Conservation (phyloP, 2,888 invertebrate genomes). For the Rhagium mordax region DNA sequence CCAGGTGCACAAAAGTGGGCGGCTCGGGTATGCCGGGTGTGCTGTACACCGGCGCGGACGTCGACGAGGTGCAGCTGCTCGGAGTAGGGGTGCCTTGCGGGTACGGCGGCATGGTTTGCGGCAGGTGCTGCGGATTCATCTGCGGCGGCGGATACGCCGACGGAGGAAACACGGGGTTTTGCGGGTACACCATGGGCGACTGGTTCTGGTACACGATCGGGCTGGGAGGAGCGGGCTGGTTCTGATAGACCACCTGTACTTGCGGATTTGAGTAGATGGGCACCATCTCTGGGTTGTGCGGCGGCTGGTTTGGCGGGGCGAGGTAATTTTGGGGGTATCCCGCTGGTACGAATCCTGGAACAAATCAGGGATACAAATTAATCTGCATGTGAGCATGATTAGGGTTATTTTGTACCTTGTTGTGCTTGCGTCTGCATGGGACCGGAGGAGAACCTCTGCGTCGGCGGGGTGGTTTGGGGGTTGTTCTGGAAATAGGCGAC, state of each 20-base stretch:
- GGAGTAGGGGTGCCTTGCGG: slow-evolving; percentile 59
- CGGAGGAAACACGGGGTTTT: slow-evolving; percentile 49
- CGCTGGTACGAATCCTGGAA: slow-evolving; percentile 50
- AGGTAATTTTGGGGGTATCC: slow-evolving; percentile 46
- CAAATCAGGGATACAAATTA: not conserved
- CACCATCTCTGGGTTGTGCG: slow-evolving; percentile 53
- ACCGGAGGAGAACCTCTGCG: slow-evolving; percentile 55
- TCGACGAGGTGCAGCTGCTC: slow-evolving; percentile 58
- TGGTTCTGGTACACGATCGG: slow-evolving; percentile 59
- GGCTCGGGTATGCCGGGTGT: slow-evolving; percentile 41
- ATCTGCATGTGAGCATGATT: too few relatives aligned
- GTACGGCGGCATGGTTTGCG: slow-evolving; percentile 47
- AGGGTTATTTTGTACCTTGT: slow-evolving; percentile 43
- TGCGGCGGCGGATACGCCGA: slow-evolving; percentile 33
- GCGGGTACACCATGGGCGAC: slow-evolving; percentile 62
- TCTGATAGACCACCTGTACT: slow-evolving; percentile 59
- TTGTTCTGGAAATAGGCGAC: slow-evolving; percentile 60
- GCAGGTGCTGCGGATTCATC: slow-evolving; percentile 20
- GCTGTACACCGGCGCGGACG: slow-evolving; percentile 44
- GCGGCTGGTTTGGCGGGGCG: slow-evolving; percentile 44
- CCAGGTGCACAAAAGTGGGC: slow-evolving; percentile 52
- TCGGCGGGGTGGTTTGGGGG: slow-evolving; percentile 53
- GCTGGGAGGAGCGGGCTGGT: slow-evolving; percentile 52
- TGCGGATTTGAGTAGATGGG: slow-evolving; percentile 59
- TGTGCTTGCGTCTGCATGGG: slow-evolving; percentile 51